phyloP scores from a whole-genome alignment of 2,797 vertebrate species.

The Myiothlypis chrysogaster region DNA sequence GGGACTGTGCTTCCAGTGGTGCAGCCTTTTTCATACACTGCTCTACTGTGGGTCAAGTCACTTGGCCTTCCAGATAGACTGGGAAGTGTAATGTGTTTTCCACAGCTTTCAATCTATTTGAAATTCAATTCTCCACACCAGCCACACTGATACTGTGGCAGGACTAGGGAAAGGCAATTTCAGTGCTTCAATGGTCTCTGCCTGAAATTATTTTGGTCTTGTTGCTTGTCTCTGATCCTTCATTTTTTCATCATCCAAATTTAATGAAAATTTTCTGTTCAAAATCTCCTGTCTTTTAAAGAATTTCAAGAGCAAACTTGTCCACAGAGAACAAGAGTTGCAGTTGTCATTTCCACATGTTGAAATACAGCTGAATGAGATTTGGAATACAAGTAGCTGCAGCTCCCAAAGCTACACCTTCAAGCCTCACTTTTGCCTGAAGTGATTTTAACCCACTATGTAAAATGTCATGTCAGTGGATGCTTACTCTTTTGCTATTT shows the following conservation, averaged over 20 bases:
- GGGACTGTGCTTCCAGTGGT: neutral
- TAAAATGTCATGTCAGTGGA: neutral
- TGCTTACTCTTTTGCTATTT: neutral
- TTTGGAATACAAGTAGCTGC: neutral
- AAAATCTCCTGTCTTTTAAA: neutral
- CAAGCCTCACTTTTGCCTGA: neutral
- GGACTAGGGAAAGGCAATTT: neutral
- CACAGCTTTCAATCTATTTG: neutral
- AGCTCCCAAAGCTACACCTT: neutral
- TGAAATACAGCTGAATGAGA: neutral
- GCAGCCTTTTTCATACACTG: neutral
- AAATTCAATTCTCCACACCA: neutral
- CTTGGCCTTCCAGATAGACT: neutral
- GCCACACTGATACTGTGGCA: neutral
- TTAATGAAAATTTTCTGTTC: neutral
- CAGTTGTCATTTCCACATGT: neutral
- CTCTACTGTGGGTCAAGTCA: neutral
- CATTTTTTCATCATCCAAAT: neutral
- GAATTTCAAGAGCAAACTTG: neutral
- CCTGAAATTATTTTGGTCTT: neutral
- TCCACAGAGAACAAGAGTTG: neutral
- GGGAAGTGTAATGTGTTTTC: neutral
- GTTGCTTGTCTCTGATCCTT: neutral
- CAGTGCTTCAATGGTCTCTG: neutral
- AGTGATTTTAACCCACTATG: neutral